Base-by-base conservation (phyloP, 1,140 invertebrate species). In the Cydia amplana region DNA sequence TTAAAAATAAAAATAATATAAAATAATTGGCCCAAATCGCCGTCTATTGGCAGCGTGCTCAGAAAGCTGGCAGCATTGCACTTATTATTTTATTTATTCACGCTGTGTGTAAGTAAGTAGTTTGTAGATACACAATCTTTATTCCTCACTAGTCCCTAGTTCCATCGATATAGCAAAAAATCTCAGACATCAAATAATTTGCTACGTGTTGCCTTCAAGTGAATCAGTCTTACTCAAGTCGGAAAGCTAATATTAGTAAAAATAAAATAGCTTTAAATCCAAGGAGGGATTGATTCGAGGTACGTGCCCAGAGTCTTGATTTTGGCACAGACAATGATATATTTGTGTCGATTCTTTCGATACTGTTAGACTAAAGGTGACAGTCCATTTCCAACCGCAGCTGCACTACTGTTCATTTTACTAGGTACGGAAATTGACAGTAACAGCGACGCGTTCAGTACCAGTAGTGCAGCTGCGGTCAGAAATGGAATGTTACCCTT, bases 231-330 rank as follows among this genome's bases (percentile, higher is more conserved):
- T 60, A 23, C 55, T 60, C 55, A 1, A 60, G 7, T 60, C 3
- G 20, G 20, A 51, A 51, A 23, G 55, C 55, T 60, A 60, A 60
- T 60, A 60, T 60, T 60, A 23, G 49, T n/a, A 51, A 10, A 60
- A 60, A 23, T 60, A 60, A 60, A 60, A 60, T 23, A 60, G 55
- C 55, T 23, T 60, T 60, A 60, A 60, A 60, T 60, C n/a, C 55
- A 12, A 60, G 20, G 20, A 60, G 51, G 55, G 55, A 60, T 60
- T 60, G 55, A 60, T 60, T 60, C 9, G 18, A 0, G 6, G 0
- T 60, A 60, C 55, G 55, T 60, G 55, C 18, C 55, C 9, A 2
- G 55, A 60, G 18, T 23, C 7, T 9, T n/a, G 55, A 60, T 60
- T 60, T 2, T 10, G 18, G 20, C 5, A 0, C 55, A 10, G 55